Evolutionary conservation across 2,797 vertebrate genomes (phyloP), one percentile per base, ranked within the genome.

Genomic region (Artibeus lituratus): DNA sequence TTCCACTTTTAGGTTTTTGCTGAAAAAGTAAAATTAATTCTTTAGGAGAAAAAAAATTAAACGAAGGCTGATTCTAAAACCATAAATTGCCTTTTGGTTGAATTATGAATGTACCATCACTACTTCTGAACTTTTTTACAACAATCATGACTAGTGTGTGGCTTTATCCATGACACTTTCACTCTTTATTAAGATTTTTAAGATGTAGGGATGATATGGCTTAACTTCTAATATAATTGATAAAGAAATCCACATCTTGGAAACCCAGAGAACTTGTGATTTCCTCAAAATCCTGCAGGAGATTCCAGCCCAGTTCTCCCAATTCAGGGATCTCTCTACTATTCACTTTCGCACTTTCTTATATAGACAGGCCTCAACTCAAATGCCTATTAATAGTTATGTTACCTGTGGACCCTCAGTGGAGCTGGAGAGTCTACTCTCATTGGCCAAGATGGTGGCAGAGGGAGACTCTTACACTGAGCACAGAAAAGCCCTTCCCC

Each of bases 31-130:
- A 89, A 82, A 77, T 70, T 53, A 70, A 24, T 83, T 89, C 26
- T 88, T 90, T 35, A 87, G 39, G 29, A 95, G 49, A 92, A 69
- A 84, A n/a, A 94, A 95, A 93, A 91, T 80, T 15, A 94, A 83
- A 78, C 78, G 32, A 85, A 78, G 42, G 73, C 32, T 49, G 1
- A 92, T 59, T 37, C n/a, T 76, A 39, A 84, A 83, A 73, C 2
- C 14, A 80, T 18, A 18, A 85, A 73, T 18, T 76, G 18, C 18
- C 42, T 94, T 14, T 42, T 70, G 65, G 57, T 65, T 42, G 29
- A 90, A 77, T n/a, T 29, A 39, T 59, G 29, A 5, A 35, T 39
- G 5, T 42, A 5, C 29, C 62, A 16, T 37, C n/a, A 42, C 39
- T 24, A 37, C n/a, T 70, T 76, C 51, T 49, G 39, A 89, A 87